Percentiles rank a stretch among this genome's conserved stretches.
Conservation (phyloP, 2,888 invertebrate genomes). For the Acleris sparsana region DNA sequence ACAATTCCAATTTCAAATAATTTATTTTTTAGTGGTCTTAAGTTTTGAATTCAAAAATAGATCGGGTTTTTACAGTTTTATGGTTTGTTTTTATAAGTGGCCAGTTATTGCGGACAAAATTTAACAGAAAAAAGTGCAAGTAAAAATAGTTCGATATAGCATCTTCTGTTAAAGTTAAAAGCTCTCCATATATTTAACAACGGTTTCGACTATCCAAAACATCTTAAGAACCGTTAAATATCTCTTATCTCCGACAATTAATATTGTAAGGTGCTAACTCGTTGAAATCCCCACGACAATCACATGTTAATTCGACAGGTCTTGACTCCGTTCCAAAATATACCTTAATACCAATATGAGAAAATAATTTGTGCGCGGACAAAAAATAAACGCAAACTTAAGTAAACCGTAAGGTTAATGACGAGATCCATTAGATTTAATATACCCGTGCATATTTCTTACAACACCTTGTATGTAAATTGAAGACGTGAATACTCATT, state of each 20-base stretch:
- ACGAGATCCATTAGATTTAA: conserved; percentile 33
- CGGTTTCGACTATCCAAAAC: conserved; percentile 47
- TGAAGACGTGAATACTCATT: conserved; percentile 16
- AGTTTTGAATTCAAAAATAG: conserved; percentile 33
- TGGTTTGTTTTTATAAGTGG: conserved; percentile 32
- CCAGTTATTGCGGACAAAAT: conserved; percentile 41
- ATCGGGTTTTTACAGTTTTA: conserved; percentile 9
- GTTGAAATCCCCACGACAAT: conserved; percentile 64
- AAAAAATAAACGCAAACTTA: conserved; percentile 30
- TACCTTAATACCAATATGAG: conserved; percentile 25
- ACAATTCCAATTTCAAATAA: conserved; percentile 38
- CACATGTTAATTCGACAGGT: conserved; percentile 70
- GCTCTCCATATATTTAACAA: neutral
- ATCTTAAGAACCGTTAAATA: conserved; percentile 68
- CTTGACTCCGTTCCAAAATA: conserved; percentile 46
- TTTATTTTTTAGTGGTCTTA: conserved; percentile 5
- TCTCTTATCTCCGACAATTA: conserved; percentile 62
- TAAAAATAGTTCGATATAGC: neutral
- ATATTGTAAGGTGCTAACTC: conserved; percentile 60
- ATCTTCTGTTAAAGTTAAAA: neutral
- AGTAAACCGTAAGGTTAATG: conserved; percentile 34
- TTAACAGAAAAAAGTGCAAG: conserved; percentile 38
- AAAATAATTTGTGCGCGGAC: conserved; percentile 20
- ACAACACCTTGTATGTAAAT: conserved; percentile 30
- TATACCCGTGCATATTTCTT: conserved; percentile 31